A percentile compares a stretch with the other conserved stretches of the same genome.
These are phyloP conservation scores for Oryzias sinensis DNA, from an alignment of 2,797 vertebrate species.

Conservation along the genomic window DNA sequence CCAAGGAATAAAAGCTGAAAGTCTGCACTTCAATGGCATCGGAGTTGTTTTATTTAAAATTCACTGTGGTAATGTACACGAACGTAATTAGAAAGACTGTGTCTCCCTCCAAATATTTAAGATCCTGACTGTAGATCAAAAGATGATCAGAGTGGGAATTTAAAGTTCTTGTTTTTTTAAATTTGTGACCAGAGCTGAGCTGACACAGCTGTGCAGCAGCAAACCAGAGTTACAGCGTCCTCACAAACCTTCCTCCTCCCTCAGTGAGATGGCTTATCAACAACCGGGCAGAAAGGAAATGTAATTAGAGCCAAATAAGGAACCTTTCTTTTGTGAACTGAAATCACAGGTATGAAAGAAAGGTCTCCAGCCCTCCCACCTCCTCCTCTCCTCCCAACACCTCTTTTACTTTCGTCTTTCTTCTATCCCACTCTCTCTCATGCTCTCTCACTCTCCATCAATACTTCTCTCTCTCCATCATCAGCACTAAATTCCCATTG, in stretches of 20 bases:
- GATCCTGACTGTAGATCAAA: too few relatives aligned
- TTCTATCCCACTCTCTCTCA: slow-evolving; percentile 45
- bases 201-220: slow-evolving; percentile 9
- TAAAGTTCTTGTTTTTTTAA: background rate
- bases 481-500: slow-evolving; percentile 99
- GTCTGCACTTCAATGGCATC: too few relatives aligned
- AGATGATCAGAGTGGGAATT: too few relatives aligned
- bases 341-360: slow-evolving; percentile 92
- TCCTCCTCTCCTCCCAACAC: slow-evolving; percentile 27
- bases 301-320: slow-evolving; percentile 75
- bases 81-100: too few relatives aligned
- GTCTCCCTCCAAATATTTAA: too few relatives aligned
- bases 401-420: slow-evolving; percentile 56
- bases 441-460: slow-evolving; percentile 76
- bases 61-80: too few relatives aligned
- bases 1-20: too few relatives aligned
- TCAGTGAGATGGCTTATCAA: slow-evolving; percentile 64
- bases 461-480: slow-evolving; percentile 97
- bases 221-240: slow-evolving; percentile 2
- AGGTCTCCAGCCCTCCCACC: slow-evolving; percentile 65
- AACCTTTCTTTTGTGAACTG: slow-evolving; percentile 77
- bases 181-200: slow-evolving; percentile 6
- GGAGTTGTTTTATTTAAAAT: too few relatives aligned
- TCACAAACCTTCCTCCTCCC: slow-evolving; percentile 41
- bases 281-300: slow-evolving; percentile 69